Evolutionary conservation across 2,888 invertebrate genomes (phyloP).

Genomic region (Myopa testacea): DNA sequence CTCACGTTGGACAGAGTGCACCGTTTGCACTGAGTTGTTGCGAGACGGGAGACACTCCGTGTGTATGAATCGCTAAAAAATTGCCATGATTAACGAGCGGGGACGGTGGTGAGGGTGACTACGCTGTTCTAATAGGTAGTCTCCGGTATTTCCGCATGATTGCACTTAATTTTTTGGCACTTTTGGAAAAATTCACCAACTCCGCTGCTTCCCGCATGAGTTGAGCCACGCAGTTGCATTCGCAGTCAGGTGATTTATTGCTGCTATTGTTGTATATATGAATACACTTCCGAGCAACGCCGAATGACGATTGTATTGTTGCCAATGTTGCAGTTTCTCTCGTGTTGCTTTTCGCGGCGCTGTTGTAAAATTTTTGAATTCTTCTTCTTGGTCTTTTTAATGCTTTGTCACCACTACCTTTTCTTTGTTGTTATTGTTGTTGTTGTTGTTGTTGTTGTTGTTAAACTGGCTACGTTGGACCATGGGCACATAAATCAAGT

Average conservation of each 20-base stretch:
- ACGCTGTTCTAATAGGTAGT: constrained; percentile 32
- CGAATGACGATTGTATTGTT: background rate
- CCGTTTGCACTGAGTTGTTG: background rate
- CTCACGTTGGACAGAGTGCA: no score
- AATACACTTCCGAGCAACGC: background rate
- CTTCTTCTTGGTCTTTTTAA: background rate
- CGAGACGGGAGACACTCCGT: background rate
- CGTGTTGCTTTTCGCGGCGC: background rate
- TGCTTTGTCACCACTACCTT: background rate
- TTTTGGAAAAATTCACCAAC: constrained; percentile 11
- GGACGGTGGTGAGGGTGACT: background rate
- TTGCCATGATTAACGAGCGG: constrained; percentile 38
- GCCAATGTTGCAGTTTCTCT: constrained; percentile 12
- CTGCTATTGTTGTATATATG: constrained; percentile 1
- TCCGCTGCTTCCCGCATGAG: constrained; percentile 7
- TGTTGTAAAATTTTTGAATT: background rate
- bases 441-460: constrained; percentile 12
- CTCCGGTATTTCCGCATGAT: constrained; percentile 39
- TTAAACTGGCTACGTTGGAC: background rate
- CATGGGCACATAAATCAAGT: constrained; percentile 16
- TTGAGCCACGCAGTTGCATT: constrained; percentile 10
- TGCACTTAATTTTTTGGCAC: constrained; percentile 30
- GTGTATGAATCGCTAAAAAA: constrained; percentile 2
- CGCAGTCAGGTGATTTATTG: constrained; percentile 30
- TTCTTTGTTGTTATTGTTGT: background rate